phyloP scores from a whole-genome alignment of 2,888 invertebrate species.

The Acronicta psi region DNA sequence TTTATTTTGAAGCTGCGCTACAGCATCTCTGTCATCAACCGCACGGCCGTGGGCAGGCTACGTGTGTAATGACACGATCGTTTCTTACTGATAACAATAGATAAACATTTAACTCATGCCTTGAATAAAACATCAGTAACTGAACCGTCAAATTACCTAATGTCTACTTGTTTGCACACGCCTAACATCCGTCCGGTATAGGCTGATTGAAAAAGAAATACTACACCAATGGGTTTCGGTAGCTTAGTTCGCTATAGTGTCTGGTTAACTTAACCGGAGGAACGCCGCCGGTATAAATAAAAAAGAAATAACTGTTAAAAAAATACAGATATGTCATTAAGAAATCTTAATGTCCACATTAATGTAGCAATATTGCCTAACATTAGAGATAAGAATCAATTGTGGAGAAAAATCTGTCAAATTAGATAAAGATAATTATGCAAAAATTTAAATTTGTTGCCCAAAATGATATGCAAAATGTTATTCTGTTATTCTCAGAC shows the following conservation, averaged over 20 bases:
- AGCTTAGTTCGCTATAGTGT: too few species aligned
- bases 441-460: conserved; percentile 34
- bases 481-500: conserved; percentile 15
- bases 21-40: conserved; percentile 75
- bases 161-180: conserved; percentile 39
- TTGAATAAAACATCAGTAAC: conserved; percentile 72
- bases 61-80: conserved; percentile 84
- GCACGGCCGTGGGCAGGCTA: conserved; percentile 77
- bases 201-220: conserved; percentile 39
- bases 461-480: conserved; percentile 28
- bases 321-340: conserved; percentile 44
- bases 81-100: conserved; percentile 79
- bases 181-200: conserved; percentile 42
- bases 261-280: too few species aligned
- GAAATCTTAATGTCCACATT: conserved; percentile 45
- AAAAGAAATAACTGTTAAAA: too few species aligned
- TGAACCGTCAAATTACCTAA: conserved; percentile 58
- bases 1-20: conserved; percentile 48
- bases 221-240: too few species aligned
- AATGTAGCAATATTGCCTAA: conserved; percentile 36
- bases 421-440: conserved; percentile 29
- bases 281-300: too few species aligned
- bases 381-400: conserved; percentile 39
- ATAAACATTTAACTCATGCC: conserved; percentile 75
- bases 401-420: conserved; percentile 40